Evolutionary conservation across 2,888 invertebrate genomes (phyloP), one percentile per base, ranked within the genome.

Genomic region (Leptinotarsa tumamoca): DNA sequence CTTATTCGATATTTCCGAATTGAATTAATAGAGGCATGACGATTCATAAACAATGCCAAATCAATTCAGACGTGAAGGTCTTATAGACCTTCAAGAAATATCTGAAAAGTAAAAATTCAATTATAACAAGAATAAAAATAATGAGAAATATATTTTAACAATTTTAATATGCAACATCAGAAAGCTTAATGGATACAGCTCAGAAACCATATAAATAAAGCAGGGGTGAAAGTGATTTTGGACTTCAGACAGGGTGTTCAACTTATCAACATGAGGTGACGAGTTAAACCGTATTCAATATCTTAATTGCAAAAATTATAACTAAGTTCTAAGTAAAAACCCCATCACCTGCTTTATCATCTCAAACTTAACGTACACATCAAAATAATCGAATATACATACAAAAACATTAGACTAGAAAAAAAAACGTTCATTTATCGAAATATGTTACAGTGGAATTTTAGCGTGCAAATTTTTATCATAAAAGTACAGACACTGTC

Each of bases 91-190:
- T n/a, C 23, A 15, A 23, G 4, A 15, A 14, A 21, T 58, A 18
- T 18, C 23, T 63, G 63, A 21, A 67, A 58, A 71, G 71, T 71
- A 71, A 23, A 54, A 76, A 74, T 61, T 51, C 68, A 68, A 67
- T 49, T 72, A 72, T 72, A 75, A 76, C 73, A 74, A 73, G 70
- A 69, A 69, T 69, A 56, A 56, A 49, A 69, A 67, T 51, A 67
- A 69, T 69, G 49, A 76, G 76, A 76, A 76, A 76, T 71, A 77
- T 77, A 77, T 83, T 85, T 84, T 83, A 85, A 85, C 85, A 86
- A 85, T 85, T 86, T 85, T 85, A 86, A 86, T 86, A 80, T 83
- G 85, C 86, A 86, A 86, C 85, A 86, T 85, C 82, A 83, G 84
- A 85, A 84, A 85, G 84, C 84, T 83, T 83, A 82, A 80, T 84